Evolutionary conservation across 2,888 invertebrate genomes (phyloP).

Genomic region (Spialia ferax): DNA sequence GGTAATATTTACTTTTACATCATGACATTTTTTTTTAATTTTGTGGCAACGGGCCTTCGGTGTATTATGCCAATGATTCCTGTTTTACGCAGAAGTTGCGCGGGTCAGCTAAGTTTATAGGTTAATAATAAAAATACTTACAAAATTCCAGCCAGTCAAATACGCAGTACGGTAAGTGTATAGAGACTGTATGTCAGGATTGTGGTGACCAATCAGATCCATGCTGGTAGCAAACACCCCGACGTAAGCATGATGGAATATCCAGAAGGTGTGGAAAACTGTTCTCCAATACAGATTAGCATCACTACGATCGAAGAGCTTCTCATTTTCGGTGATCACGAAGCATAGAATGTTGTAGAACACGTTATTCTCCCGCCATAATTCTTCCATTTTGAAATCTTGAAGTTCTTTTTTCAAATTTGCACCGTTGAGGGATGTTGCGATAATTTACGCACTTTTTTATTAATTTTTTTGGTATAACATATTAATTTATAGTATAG

Average conservation of each 20-base stretch:
- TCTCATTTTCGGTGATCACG: conserved; percentile 76
- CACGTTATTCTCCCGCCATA: conserved; percentile 70
- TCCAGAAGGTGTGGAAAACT: conserved; percentile 61
- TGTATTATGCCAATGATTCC: too few relatives aligned
- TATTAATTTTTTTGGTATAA: not conserved
- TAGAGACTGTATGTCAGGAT: conserved; percentile 57
- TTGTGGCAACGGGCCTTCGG: too few relatives aligned
- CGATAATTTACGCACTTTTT: conserved; percentile 1
- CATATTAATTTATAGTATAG: not conserved
- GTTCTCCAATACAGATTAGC: conserved; percentile 72
- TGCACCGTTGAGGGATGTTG: not conserved
- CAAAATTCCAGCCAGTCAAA: conserved; percentile 77
- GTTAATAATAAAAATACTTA: conserved; percentile 55
- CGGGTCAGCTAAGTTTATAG: too few relatives aligned
- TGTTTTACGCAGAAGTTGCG: too few relatives aligned
- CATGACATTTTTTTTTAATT: too few relatives aligned
- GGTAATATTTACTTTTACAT: too few relatives aligned
- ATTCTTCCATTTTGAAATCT: conserved; percentile 60
- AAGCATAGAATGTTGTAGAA: conserved; percentile 74
- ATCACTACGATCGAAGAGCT: conserved; percentile 71
- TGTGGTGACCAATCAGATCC: conserved; percentile 50
- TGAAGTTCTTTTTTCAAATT: not conserved
- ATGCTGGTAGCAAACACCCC: conserved; percentile 53
- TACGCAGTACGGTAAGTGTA: conserved; percentile 59
- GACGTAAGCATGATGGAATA: conserved; percentile 62